These are phyloP conservation scores for Cerastis leucographa DNA, from an alignment of 2,888 invertebrate species.

Conservation along the genomic window DNA sequence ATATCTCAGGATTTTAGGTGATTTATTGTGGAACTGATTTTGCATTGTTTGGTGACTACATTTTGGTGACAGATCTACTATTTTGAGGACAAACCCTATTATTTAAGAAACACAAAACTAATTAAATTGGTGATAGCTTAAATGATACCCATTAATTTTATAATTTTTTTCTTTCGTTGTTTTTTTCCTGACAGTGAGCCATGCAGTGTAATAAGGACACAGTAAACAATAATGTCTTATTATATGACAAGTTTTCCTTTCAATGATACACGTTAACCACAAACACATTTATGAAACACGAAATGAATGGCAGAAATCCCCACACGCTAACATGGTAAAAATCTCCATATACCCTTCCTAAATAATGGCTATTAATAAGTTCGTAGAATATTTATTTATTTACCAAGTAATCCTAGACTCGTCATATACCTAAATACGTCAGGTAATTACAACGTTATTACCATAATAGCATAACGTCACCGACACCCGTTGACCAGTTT, in stretches of 20 bases:
- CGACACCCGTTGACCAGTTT: conserved; percentile 9
- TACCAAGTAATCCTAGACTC: neutral
- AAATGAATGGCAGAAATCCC: neutral
- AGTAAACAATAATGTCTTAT: neutral
- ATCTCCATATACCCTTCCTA: too few species aligned
- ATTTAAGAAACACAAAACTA: too few species aligned
- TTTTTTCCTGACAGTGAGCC: neutral
- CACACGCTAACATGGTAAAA: neutral
- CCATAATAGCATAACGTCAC: conserved; percentile 1
- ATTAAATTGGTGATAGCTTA: too few species aligned
- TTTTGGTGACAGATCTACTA: too few species aligned
- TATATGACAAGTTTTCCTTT: conserved; percentile 12
- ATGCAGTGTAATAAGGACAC: neutral
- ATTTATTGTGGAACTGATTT: too few species aligned
- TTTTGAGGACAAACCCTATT: too few species aligned
- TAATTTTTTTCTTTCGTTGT: neutral
- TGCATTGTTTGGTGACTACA: too few species aligned
- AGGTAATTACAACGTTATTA: conserved; percentile 18
- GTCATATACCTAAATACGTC: conserved; percentile 28
- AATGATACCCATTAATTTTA: too few species aligned
- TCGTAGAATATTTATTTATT: conserved; percentile 20
- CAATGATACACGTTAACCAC: neutral
- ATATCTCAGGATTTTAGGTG: too few species aligned
- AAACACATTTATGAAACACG: neutral
- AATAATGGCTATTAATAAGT: neutral